A percentile compares a stretch with the other conserved stretches of the same genome.
phyloP scores from a whole-genome alignment of 1,140 invertebrate species.

The Drosophila rufa region DNA sequence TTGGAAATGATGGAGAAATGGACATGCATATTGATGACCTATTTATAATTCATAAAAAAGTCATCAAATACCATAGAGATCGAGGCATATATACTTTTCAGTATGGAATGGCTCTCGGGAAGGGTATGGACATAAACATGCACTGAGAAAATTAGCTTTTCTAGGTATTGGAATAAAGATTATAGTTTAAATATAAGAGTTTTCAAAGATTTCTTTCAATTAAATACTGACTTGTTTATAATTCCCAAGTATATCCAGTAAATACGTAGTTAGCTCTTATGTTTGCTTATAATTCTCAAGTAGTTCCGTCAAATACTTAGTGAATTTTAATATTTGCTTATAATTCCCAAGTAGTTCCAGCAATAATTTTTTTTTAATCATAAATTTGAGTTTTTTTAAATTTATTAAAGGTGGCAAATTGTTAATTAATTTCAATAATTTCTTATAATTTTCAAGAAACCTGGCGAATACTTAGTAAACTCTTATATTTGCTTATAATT shows the following conservation, averaged over 20 bases:
- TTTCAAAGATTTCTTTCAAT: no score
- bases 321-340: no score
- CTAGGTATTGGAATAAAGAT: no score
- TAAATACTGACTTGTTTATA: no score
- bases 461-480: not conserved
- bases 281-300: not conserved
- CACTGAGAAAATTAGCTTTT: constrained; percentile 2
- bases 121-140: constrained; percentile 3
- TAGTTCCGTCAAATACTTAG: not conserved
- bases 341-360: not conserved
- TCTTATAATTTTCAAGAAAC: not conserved
- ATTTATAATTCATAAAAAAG: constrained; percentile 11
- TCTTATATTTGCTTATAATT: not conserved
- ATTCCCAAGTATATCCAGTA: no score
- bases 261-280: not conserved
- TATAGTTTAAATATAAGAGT: no score
- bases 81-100: not conserved
- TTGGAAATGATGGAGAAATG: constrained; percentile 4
- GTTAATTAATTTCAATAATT: not conserved
- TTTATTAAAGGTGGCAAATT: no score
- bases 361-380: no score
- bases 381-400: no score
- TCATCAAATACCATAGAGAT: not conserved
- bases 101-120: not conserved
- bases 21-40: constrained; percentile 23